Percentiles rank a stretch among this genome's conserved stretches.
phyloP scores from a whole-genome alignment of 2,797 vertebrate species.

The Martes flavigula region DNA sequence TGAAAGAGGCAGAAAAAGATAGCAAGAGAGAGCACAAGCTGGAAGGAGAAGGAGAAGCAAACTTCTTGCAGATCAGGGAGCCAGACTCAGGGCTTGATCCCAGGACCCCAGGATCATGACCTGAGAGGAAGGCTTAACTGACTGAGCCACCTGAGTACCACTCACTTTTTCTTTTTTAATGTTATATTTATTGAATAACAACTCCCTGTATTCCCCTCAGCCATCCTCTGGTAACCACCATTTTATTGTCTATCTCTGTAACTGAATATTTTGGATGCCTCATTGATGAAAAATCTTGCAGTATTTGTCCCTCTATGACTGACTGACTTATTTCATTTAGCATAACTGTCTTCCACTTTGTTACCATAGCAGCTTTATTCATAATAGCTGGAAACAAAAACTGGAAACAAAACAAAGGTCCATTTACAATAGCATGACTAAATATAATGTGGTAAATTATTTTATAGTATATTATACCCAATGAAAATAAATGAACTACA shows the following conservation, averaged over 20 bases:
- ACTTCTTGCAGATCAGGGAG: no score
- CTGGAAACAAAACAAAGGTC: background rate
- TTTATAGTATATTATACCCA: background rate
- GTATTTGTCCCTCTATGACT: background rate
- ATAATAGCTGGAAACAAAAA: conserved; percentile 27
- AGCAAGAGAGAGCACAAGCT: no score
- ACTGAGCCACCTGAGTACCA: no score
- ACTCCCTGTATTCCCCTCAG: background rate
- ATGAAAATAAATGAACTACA: background rate
- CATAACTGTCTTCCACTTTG: background rate
- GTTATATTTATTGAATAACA: background rate
- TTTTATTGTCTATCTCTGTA: background rate
- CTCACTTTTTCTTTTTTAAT: background rate
- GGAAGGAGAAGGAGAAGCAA: no score
- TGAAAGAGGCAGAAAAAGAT: no score
- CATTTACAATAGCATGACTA: background rate
- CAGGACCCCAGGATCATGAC: no score
- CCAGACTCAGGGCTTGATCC: no score
- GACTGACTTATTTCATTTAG: background rate
- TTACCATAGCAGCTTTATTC: background rate
- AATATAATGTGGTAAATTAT: background rate
- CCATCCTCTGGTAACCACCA: background rate
- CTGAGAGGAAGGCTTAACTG: no score
- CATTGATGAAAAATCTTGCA: background rate
- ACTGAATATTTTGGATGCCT: background rate